These are phyloP conservation scores for Meandrusa payeni DNA, from an alignment of 2,888 invertebrate genomes.

Conservation along the genomic window DNA sequence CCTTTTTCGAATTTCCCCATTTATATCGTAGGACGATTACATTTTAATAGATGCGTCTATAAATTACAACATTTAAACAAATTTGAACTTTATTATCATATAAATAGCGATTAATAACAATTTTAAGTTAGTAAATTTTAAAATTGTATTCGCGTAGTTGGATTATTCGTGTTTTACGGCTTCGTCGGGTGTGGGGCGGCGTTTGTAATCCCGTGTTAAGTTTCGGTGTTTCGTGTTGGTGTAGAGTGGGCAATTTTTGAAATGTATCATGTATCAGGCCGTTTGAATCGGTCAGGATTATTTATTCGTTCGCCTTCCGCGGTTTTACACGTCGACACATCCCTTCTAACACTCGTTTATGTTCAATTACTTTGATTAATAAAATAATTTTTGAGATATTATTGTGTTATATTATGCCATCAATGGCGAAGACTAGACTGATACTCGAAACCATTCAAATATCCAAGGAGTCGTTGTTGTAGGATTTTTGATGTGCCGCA, in stretches of 20 bases:
- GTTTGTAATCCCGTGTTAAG: conserved; percentile 37
- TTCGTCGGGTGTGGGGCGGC: conserved; percentile 34
- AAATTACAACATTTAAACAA: not conserved
- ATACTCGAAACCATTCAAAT: no score
- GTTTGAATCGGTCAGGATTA: conserved; percentile 15
- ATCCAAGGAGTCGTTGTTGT: no score
- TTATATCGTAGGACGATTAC: conserved; percentile 26
- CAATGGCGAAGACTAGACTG: no score
- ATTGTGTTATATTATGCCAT: no score
- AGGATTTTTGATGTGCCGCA: no score
- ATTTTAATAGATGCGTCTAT: not conserved
- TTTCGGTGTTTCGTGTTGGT: conserved; percentile 35
- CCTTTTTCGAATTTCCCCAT: conserved; percentile 43
- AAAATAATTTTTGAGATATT: no score
- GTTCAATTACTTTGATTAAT: no score
- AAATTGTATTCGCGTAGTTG: conserved; percentile 30
- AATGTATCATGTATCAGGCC: conserved; percentile 32
- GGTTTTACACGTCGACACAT: conserved; percentile 22
- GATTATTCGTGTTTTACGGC: conserved; percentile 37
- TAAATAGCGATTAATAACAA: conserved; percentile 24
- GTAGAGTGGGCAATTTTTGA: conserved; percentile 31
- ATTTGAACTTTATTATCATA: conserved; percentile 28
- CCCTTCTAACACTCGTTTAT: conserved; percentile 3
- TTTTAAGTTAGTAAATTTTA: conserved; percentile 23
- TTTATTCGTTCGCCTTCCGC: conserved; percentile 20